phyloP scores from a whole-genome alignment of 2,113 vertebrate genomes.

The Nanorana parkeri region DNA sequence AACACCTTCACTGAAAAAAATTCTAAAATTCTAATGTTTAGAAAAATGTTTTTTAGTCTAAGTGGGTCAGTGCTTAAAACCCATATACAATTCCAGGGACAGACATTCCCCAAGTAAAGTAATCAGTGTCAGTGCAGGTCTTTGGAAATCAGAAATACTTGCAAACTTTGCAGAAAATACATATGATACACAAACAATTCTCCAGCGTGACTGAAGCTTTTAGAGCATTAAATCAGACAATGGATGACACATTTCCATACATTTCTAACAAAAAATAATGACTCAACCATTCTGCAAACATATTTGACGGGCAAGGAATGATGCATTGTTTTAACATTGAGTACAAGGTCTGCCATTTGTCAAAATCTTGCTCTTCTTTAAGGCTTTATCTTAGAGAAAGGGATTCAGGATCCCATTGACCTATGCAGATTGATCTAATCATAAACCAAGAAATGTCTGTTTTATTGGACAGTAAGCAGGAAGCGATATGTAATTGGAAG shows the following conservation, averaged over 20 bases:
- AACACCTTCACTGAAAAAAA: too few species aligned
- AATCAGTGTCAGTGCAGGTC: too few species aligned
- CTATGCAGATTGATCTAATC: not conserved
- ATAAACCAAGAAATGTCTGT: not conserved
- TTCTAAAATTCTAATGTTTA: too few species aligned
- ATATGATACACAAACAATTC: not conserved
- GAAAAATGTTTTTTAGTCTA: too few species aligned
- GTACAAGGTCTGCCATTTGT: not conserved
- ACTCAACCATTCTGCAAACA: slow-evolving; percentile 7
- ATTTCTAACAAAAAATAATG: not conserved
- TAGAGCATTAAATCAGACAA: not conserved
- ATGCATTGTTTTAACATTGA: not conserved
- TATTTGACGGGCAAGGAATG: not conserved
- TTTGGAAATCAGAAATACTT: slow-evolving; percentile 5
- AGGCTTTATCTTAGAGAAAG: not conserved
- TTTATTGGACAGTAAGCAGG: not conserved
- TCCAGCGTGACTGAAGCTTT: not conserved
- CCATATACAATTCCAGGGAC: too few species aligned
- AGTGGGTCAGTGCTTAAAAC: too few species aligned
- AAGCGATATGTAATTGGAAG: too few species aligned
- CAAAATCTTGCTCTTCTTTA: slow-evolving; percentile 2
- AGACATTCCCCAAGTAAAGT: too few species aligned
- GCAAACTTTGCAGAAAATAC: not conserved
- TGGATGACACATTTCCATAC: slow-evolving; percentile 2
- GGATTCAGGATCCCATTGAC: not conserved